Percentiles rank a stretch among this genome's conserved stretches.
phyloP scores from a whole-genome alignment of 2,113 vertebrate genomes.

The Odocoileus virginianus region DNA sequence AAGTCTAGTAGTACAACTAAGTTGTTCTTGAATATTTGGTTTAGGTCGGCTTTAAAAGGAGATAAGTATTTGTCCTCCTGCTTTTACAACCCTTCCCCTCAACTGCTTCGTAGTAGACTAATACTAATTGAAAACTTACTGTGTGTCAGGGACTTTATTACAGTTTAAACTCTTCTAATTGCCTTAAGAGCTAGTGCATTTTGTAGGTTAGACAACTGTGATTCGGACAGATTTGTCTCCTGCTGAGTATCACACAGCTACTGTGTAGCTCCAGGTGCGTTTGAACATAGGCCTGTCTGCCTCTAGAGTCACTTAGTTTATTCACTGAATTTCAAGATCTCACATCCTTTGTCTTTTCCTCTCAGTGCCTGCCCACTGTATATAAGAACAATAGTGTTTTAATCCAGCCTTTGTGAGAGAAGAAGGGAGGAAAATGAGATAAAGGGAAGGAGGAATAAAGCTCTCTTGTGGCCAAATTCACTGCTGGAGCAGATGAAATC shows the following conservation, averaged over 20 bases:
- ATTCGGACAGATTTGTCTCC: background rate
- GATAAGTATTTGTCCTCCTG: background rate
- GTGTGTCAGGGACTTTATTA: background rate
- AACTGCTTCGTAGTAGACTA: background rate
- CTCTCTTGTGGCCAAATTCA: background rate
- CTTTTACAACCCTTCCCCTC: background rate
- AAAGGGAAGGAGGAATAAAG: background rate
- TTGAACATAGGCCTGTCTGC: background rate
- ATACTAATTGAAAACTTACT: background rate
- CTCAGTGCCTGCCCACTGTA: background rate
- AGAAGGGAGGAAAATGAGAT: background rate
- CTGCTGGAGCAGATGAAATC: background rate
- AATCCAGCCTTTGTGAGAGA: background rate
- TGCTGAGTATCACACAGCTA: background rate
- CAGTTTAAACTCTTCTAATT: background rate
- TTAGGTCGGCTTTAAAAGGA: background rate
- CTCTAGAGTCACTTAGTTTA: background rate
- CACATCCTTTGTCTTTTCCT: background rate
- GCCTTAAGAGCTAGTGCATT: background rate
- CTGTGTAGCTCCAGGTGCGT: background rate
- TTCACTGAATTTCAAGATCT: background rate
- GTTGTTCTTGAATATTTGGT: background rate
- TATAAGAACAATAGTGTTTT: background rate
- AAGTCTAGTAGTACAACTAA: background rate
- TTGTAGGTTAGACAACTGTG: background rate